Base-by-base conservation (phyloP, 2,888 invertebrate genomes). In the Heliothis peltigera region DNA sequence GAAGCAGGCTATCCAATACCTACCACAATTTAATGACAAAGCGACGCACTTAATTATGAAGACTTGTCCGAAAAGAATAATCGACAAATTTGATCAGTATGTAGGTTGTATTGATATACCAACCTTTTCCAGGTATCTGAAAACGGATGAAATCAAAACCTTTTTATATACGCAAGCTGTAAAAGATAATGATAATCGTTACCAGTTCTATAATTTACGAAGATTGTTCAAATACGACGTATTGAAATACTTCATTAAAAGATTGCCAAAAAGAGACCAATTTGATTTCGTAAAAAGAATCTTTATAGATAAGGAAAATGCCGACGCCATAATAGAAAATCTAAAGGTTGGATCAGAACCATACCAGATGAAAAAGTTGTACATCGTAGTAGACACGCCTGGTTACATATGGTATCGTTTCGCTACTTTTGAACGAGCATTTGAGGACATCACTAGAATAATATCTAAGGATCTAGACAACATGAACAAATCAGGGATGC, bases 41-140 rank as follows among this genome's bases (percentile, higher is more conserved):
- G 73, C 77, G n/a, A 93, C 92, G 19, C 71, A 84, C 46, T 49
- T 85, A 10, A 80, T 92, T 6, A 90, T 93, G 91, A 89, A 84
- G 54, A 82, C 82, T 21, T 83, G 77, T 53, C 82, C 87, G 17
- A 83, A 90, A 7, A 84, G 86, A 70, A 77, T 93, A 32, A 75
- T 78, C 4, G 70, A 83, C 32, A 84, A 89, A 28, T 89, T 92
- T 67, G 81, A 87, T 46, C 81, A 77, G 62, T 92, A 87, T 69
- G 59, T 75, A 2, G 12, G 58, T 2, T 66, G 28, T 12, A 75
- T 93, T 51, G 70, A 93, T 63, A 58, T 89, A 7, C 81, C 82
- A 4, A 91, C 89, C 1, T 91, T 93, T 77, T 87, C 83, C 5
- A 89, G 86, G 80, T 84, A 82, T 77, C 65, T 92, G 8, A 87